Base-by-base conservation (phyloP, 2,888 invertebrate genomes). In the Cremastinae sp. region DNA sequence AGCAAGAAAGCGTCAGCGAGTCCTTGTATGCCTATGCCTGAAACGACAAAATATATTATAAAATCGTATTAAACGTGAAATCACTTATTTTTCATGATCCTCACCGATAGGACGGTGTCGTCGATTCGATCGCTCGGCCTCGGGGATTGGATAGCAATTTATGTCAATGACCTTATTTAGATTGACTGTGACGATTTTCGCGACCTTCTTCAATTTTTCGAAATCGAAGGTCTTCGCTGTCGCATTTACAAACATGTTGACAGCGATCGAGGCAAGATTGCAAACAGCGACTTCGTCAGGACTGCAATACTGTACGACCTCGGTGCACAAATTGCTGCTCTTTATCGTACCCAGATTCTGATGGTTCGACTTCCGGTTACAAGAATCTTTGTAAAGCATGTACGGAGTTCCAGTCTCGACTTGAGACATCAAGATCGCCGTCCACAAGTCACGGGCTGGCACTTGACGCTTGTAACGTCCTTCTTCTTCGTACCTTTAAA, bases 351-450 rank as follows among this genome's bases (percentile, higher is more conserved):
- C 99, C 72, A 99, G 91, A 90, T 99, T 98, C 90, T 99, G 95
- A 86, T 99, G 99, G 90, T 99, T 99, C 74, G 97, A 97, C 91
- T 99, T 99, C 0, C 95, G 91, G 88, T 99, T 99, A 87, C 99
- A 98, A 2, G 97, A 93, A 90, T 99, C 99, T 90, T 97, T 97
- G 87, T 97, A 97, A 0, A 97, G 90, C 97, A 99, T 98, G 89
- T 97, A 99, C 0, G 99, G 99, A 2, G 97, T 97, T 10, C 99
- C 99, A 0, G 99, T 99, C 92, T 99, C 99, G 1, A 97, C 96
- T 91, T 98, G 98, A 0, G 98, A 94, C 87, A 97, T 96, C 77
- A 98, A 94, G 78, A 99, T 96, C 45, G 97, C 96, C 86, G 95
- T 95, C 98, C 98, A 99, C 45, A 99, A 89, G 74, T 95, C 91